Evolutionary conservation across 2,797 vertebrate genomes (phyloP), one percentile per base, ranked within the genome.

Genomic region (Margarornis squamiger): DNA sequence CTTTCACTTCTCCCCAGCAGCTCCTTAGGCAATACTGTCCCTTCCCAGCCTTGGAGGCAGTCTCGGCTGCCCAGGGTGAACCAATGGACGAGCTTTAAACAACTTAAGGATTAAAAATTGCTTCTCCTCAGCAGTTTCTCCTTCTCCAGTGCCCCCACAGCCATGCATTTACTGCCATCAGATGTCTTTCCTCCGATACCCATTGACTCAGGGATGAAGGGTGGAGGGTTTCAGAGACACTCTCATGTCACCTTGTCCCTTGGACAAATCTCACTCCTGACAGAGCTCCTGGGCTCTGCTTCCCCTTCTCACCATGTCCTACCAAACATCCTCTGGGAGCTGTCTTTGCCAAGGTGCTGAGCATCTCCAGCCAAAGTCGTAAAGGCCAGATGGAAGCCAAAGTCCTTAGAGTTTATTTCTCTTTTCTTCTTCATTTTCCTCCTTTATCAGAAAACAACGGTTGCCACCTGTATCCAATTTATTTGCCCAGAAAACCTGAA

Each of bases 1-100:
- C 93, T 92, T 78, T 81, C 75, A 57, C 78, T 88, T 92, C 59
- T 81, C 45, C 51, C 38, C 29, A 66, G 41, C 58, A 81, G 6
- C 43, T 73, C 20, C 67, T 67, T 27, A 66, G 63, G 57, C n/a
- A 70, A 30, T 26, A 6, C 30, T 13, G 6, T 46, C 26, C 49
- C 32, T 49, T 72, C 78, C 34, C 46, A 66, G 51, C 27, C 51
- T 29, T 52, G 27, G 18, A 52, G 51, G 51, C 27, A 52, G 29
- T 12, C 65, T 77, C 43, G 39, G 54, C 80, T 7, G 1, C 26
- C 22, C 59, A 71, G 55, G 13, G 26, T 21, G 39, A 66, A 62
- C 34, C 4, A 3, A 34, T 23, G 30, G 62, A 49, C 29, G 55
- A 71, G 48, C n/a, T 85, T 80, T 81, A 57, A 83, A 63, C 58